Evolutionary conservation across 2,888 invertebrate species (phyloP), one percentile per base, ranked within the genome.

Genomic region (Villa cingulata): DNA sequence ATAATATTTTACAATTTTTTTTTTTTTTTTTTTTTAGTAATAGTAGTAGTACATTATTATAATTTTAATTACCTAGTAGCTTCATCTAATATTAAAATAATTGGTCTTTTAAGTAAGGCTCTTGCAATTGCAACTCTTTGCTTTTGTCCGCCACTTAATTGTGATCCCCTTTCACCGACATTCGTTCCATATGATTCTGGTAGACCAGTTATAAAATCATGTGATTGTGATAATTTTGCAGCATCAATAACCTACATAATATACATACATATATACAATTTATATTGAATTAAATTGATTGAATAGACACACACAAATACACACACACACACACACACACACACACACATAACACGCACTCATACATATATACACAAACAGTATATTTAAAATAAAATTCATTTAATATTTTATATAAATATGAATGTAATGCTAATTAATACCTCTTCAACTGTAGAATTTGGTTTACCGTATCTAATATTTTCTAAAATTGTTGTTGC

Each of bases 71-170:
- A 86, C 88, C 88, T 88, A 2, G 96, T 96, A 15, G 96, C 95
- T 71, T 96, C 96, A 65, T 96, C 96, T 49, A 96, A 67, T 60
- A 92, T 82, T 43, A 96, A 72, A 48, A 92, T 76, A 3, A 83
- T 78, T 0, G 96, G 95, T 63, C 90, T 81, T 66, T 95, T 96
- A 1, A 97, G 70, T 38, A 96, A 74, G 0, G 96, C 96, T 48
- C 96, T 71, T 0, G 96, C 96, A 52, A 97, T 95, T 1, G 95
- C 95, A 52, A 96, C 85, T 54, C 96, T 73, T 64, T 96, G 95
- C 56, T 92, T 87, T 68, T 95, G 95, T 0, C 96, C 96, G 1
- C 96, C 95, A 41, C 91, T 91, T 36, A 96, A 74, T n/a, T 92
- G 83, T 45, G 83, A 78, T 1, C 94, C 94, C 48, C 94, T 72